phyloP scores from a whole-genome alignment of 2,888 invertebrate species.

The Eupithecia subfuscata region DNA sequence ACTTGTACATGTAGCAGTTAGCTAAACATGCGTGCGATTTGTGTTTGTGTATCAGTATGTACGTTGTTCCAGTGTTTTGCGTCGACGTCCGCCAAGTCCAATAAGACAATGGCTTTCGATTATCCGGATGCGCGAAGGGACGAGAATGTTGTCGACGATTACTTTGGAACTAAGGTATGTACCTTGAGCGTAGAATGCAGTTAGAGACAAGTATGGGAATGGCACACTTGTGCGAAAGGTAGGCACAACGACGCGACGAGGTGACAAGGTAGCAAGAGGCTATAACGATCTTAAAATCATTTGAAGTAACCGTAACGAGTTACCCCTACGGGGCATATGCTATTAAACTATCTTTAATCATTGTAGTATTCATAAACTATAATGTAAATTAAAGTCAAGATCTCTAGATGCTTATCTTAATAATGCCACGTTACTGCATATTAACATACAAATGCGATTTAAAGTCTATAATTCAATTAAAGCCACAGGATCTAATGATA shows the following conservation, averaged over 20 bases:
- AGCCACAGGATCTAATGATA: neutral
- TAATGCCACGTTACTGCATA: neutral
- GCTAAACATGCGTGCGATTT: slow-evolving; percentile 42
- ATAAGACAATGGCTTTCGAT: slow-evolving; percentile 79
- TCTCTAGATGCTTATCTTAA: neutral
- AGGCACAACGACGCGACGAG: neutral
- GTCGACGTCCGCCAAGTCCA: slow-evolving; percentile 54
- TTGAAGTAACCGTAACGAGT: neutral
- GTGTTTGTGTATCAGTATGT: slow-evolving; percentile 60
- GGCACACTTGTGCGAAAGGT: neutral
- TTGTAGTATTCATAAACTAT: neutral
- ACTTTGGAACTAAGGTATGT: slow-evolving; percentile 91
- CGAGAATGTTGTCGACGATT: slow-evolving; percentile 90
- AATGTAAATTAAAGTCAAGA: neutral
- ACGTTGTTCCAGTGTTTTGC: slow-evolving; percentile 75
- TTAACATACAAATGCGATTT: neutral
- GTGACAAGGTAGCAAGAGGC: neutral
- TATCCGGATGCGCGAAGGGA: slow-evolving; percentile 93
- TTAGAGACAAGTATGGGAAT: neutral
- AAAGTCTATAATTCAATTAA: slow-evolving; percentile 10
- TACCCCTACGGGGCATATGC: neutral
- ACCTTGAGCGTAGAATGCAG: neutral
- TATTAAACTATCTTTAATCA: neutral
- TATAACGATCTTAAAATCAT: neutral
- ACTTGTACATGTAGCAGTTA: slow-evolving; percentile 21